Evolutionary conservation across 2,888 invertebrate genomes (phyloP).

Genomic region (Fissipunctia ypsillon): DNA sequence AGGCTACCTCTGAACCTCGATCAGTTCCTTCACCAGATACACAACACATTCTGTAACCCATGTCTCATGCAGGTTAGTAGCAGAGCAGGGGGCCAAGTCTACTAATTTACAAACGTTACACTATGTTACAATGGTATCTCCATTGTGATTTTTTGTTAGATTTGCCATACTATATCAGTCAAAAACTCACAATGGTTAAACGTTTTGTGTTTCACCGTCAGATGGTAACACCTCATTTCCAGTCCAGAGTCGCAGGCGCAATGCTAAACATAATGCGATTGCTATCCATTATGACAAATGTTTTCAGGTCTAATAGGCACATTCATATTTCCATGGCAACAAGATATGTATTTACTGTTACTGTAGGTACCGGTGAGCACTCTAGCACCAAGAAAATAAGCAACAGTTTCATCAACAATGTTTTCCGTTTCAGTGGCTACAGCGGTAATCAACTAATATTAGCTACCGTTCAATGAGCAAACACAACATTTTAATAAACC

Average conservation of each 20-base stretch:
- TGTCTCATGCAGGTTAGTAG: background rate
- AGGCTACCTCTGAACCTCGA: background rate
- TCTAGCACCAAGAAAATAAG: background rate
- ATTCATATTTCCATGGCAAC: background rate
- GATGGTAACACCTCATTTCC: background rate
- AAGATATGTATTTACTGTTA: background rate
- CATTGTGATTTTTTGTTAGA: background rate
- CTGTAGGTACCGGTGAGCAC: background rate
- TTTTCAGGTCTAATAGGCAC: background rate
- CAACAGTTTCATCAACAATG: slow-evolving; percentile 10
- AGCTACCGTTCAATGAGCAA: slow-evolving; percentile 61
- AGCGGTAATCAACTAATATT: slow-evolving; percentile 57
- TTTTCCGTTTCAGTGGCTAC: slow-evolving; percentile 20
- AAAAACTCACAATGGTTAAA: background rate
- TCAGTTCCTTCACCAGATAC: background rate
- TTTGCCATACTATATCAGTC: background rate
- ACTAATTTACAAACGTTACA: background rate
- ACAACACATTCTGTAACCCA: too few species aligned
- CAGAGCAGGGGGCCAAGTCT: background rate
- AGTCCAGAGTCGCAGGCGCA: background rate
- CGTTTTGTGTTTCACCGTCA: slow-evolving; percentile 12
- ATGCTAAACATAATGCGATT: background rate
- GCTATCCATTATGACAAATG: background rate
- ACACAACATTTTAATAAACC: slow-evolving; percentile 75
- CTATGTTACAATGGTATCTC: background rate